A percentile compares a stretch with the other conserved stretches of the same genome.
Conservation (phyloP, 2,797 vertebrate genomes). For the Scolopax bukidnonensis region DNA sequence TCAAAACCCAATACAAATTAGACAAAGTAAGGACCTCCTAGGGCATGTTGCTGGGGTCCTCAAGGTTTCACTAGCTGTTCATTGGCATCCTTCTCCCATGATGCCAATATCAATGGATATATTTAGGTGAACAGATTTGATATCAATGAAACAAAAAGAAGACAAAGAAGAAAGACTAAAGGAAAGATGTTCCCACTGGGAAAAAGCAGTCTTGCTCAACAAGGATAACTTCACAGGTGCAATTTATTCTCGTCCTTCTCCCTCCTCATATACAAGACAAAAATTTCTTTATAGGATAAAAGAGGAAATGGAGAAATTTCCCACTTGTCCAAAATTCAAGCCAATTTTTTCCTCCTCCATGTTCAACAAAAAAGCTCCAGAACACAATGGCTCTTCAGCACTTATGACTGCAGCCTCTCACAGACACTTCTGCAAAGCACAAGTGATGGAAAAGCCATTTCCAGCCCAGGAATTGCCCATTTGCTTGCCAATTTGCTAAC, state of each 20-base stretch:
- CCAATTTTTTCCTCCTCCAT: not conserved
- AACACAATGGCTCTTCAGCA: not conserved
- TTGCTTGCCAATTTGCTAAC: not conserved
- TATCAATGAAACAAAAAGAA: not conserved
- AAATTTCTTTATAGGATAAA: not conserved
- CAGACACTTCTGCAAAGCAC: not conserved
- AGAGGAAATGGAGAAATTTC: not conserved
- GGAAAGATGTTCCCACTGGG: not conserved
- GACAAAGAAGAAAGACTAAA: not conserved
- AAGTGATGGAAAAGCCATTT: not conserved
- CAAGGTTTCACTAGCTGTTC: not conserved
- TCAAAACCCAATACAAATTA: not conserved
- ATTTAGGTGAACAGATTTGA: not conserved
- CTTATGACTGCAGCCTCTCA: not conserved
- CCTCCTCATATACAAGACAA: not conserved
- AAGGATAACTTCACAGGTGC: not conserved
- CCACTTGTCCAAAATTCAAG: not conserved
- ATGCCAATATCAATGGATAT: not conserved
- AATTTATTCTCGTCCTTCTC: not conserved
- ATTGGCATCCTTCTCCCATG: not conserved
- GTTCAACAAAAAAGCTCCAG: not conserved
- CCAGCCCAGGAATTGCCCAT: not conserved
- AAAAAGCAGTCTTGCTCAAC: not conserved
- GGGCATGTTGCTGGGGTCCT: not conserved
- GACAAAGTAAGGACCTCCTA: not conserved